Conservation (phyloP, 2,113 vertebrate genomes). For the Xenopus borealis region DNA sequence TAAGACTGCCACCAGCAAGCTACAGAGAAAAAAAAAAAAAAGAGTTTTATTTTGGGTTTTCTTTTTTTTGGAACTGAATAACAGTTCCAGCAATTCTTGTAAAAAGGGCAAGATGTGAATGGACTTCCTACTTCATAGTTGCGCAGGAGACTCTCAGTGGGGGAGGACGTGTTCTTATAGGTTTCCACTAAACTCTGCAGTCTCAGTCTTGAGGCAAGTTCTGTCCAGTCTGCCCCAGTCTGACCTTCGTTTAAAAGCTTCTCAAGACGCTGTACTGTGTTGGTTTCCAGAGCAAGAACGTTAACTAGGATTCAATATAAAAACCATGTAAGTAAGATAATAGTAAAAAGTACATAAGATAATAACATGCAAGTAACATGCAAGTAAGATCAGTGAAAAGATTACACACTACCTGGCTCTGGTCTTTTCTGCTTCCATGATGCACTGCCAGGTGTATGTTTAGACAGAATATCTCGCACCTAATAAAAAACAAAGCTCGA, state of each 20-base stretch:
- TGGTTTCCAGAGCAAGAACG: slow-evolving; percentile 68
- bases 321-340: too few relatives aligned
- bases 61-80: too few relatives aligned
- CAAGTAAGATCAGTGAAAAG: too few relatives aligned
- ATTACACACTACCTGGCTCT: slow-evolving; percentile 44
- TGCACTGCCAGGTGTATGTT: slow-evolving; percentile 47
- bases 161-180: slow-evolving; percentile 75
- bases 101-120: background rate
- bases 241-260: slow-evolving; percentile 68
- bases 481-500: slow-evolving; percentile 21
- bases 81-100: too few relatives aligned
- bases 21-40: slow-evolving; percentile 51
- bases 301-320: slow-evolving; percentile 48
- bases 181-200: slow-evolving; percentile 86
- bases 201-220: slow-evolving; percentile 85
- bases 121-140: slow-evolving; percentile 80
- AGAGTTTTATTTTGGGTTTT: too few relatives aligned
- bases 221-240: slow-evolving; percentile 72
- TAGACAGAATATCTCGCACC: slow-evolving; percentile 60
- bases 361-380: too few relatives aligned
- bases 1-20: slow-evolving; percentile 83
- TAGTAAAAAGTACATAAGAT: too few relatives aligned
- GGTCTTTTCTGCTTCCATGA: background rate
- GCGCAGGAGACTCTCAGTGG: slow-evolving; percentile 81
- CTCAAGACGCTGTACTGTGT: slow-evolving; percentile 71